phyloP scores from a whole-genome alignment of 2,113 vertebrate species.

The Naja naja region DNA sequence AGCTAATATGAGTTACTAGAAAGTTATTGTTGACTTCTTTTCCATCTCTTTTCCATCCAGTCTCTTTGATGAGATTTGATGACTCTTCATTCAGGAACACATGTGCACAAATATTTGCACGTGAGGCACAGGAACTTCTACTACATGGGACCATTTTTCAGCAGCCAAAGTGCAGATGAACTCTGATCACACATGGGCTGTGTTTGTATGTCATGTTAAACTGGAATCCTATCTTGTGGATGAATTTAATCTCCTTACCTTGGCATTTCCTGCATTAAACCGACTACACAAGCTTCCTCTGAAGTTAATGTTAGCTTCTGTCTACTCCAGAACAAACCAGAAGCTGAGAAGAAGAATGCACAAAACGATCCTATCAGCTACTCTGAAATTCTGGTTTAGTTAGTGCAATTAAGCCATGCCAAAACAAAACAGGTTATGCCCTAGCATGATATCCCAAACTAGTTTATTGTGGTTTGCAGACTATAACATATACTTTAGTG shows the following conservation, averaged over 20 bases:
- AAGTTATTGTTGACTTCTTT: background rate
- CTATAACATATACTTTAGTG: background rate
- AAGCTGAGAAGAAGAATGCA: background rate
- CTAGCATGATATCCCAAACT: background rate
- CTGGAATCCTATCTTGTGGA: background rate
- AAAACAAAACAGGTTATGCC: background rate
- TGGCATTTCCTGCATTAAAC: background rate
- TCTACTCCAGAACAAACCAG: background rate
- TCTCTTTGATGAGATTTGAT: background rate
- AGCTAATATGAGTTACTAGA: background rate
- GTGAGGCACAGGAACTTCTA: background rate
- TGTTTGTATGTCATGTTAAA: background rate
- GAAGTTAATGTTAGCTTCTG: background rate
- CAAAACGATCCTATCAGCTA: background rate
- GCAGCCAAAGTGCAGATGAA: background rate
- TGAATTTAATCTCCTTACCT: background rate
- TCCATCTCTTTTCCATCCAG: background rate
- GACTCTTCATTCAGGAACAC: background rate
- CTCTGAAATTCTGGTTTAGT: background rate
- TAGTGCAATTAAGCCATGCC: background rate
- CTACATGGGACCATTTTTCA: background rate
- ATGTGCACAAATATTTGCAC: background rate
- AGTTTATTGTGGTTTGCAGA: background rate
- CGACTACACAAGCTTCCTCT: background rate
- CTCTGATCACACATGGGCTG: background rate